A percentile compares a stretch with the other conserved stretches of the same genome.
Conservation (phyloP, 2,888 invertebrate species). For the Tetragonisca angustula region DNA sequence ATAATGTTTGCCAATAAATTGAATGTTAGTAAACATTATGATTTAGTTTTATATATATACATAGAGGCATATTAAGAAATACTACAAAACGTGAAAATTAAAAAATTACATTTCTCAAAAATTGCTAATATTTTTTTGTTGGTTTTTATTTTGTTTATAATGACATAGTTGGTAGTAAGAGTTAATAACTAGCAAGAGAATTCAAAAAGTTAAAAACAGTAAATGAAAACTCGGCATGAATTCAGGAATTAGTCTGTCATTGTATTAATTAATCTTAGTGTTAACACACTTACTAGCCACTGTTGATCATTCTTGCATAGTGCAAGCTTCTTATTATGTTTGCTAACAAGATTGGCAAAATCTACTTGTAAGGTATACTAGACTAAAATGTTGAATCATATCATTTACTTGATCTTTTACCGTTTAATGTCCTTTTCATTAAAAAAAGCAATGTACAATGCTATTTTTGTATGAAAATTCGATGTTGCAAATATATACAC, state of each 20-base stretch:
- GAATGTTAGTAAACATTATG: neutral
- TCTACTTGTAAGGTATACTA: slow-evolving; percentile 13
- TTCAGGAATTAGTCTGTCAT: too few species aligned
- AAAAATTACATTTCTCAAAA: neutral
- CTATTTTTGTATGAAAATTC: neutral
- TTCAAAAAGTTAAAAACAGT: neutral
- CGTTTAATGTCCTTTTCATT: neutral
- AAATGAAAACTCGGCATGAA: neutral
- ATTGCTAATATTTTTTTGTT: neutral
- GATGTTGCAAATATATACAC: neutral
- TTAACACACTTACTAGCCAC: neutral
- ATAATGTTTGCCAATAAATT: neutral
- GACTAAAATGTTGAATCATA: slow-evolving; percentile 14
- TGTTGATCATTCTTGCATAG: slow-evolving; percentile 1
- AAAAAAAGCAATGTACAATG: neutral
- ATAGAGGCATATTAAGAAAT: too few species aligned
- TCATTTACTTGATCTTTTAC: neutral
- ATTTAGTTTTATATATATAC: too few species aligned
- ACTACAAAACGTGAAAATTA: neutral
- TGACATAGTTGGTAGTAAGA: neutral
- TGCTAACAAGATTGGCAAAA: slow-evolving; percentile 14
- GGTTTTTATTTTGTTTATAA: neutral
- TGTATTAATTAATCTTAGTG: neutral
- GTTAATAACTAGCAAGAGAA: neutral
- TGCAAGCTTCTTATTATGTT: slow-evolving; percentile 18